Evolutionary conservation across 2,113 vertebrate species (phyloP), one percentile per base, ranked within the genome.

Genomic region (Marcusenius ussheri): DNA sequence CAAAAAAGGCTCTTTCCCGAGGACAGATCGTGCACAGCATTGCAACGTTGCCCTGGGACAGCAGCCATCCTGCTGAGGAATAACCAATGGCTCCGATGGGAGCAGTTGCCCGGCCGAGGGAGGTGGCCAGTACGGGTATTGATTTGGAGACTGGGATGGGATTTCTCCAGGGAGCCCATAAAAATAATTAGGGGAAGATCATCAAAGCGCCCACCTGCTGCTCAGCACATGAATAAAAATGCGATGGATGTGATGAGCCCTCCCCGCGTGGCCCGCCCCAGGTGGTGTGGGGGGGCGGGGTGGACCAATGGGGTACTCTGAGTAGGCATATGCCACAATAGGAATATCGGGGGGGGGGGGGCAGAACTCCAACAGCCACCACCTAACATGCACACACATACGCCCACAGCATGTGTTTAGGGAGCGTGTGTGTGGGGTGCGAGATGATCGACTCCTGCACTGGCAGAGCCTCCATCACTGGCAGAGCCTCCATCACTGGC

Each of bases 131-230:
- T 94, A 92, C 91, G 91, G 89, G 51, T 94, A 96, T 96, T 95
- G 95, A 96, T 96, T 96, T 90, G 94, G 93, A 91, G 90, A 93
- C 95, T 95, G 92, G 95, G 93, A 90, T 89, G 84, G 92, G 90
- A 96, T 95, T 94, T 95, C 96, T 95, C 95, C 27, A 11, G 95
- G 95, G 96, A 95, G 91, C 94, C 91, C 94, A 96, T 96, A 95
- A 95, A 96, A 96, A 95, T 96, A 94, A 96, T 96, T 96, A 95
- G 93, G 93, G 93, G 95, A 95, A 94, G 93, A 96, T 95, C 94
- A 96, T 95, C 94, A 96, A 95, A 96, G 94, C 92, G 89, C 90
- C 93, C 92, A 93, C 94, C 94, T 95, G 94, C 93, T 94, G 94
- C 94, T 94, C 93, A 91, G 90, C 93, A 93, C 93, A 93, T 95